Evolutionary conservation across 2,888 invertebrate species (phyloP).

Genomic region (Ophion obscuratus): DNA sequence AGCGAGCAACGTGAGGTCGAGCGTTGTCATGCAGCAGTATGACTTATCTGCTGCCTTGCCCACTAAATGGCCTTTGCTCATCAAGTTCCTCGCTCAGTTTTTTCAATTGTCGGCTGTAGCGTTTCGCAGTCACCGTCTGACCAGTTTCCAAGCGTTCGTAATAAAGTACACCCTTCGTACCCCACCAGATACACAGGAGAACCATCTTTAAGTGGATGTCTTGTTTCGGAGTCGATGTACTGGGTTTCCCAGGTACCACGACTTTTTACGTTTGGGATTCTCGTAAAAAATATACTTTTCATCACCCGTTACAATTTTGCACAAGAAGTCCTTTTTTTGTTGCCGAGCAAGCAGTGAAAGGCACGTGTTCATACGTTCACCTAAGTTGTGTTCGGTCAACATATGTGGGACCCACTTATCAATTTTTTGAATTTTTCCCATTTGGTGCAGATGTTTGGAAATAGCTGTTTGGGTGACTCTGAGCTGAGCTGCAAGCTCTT

Average conservation of each 20-base stretch:
- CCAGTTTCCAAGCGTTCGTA: conserved; percentile 63
- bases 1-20: too few species aligned
- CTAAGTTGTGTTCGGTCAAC: neutral
- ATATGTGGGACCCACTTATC: neutral
- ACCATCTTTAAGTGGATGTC: neutral
- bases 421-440: too few species aligned
- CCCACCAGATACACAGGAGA: conserved; percentile 61
- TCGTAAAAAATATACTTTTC: conserved; percentile 5
- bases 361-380: neutral
- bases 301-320: conserved; percentile 2
- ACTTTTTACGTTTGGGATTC: conserved; percentile 16
- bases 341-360: neutral
- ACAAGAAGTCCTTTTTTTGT: neutral
- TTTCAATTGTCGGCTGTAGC: conserved; percentile 55
- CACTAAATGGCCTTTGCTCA: conserved; percentile 61
- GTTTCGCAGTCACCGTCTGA: conserved; percentile 61
- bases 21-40: too few species aligned
- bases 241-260: conserved; percentile 1
- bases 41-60: conserved; percentile 46
- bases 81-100: conserved; percentile 57
- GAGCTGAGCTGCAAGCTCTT: too few species aligned
- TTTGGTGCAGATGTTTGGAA: too few species aligned
- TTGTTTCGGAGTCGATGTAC: neutral
- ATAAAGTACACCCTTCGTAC: conserved; percentile 65
- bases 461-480: too few species aligned